Percentiles rank a stretch among this genome's conserved stretches.
Conservation (phyloP, 2,113 vertebrate genomes). For the Pogonocichla stellata region DNA sequence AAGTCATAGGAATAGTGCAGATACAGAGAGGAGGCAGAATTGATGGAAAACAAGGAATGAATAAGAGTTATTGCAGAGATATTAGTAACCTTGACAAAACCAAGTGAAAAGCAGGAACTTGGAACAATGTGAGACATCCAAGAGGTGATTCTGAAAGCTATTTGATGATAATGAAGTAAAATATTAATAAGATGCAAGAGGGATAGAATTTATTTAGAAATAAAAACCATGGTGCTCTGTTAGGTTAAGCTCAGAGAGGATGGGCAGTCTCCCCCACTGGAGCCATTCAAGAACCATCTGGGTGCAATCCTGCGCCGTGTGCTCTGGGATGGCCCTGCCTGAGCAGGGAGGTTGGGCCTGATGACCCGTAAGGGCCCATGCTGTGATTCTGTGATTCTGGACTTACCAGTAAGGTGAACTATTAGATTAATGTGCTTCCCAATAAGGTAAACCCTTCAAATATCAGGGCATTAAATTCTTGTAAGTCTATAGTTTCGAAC, state of each 20-base stretch:
- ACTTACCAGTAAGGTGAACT: background rate
- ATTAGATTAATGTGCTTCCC: background rate
- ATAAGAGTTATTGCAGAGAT: background rate
- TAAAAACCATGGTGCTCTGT: background rate
- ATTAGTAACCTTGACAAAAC: background rate
- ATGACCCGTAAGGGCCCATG: background rate
- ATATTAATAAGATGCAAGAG: background rate
- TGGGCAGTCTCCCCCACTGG: too few relatives aligned
- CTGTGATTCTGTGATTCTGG: background rate
- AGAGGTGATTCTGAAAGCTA: background rate
- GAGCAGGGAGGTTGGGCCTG: background rate
- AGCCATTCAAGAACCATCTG: background rate
- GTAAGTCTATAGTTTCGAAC: background rate
- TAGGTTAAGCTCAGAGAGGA: background rate
- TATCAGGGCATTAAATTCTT: background rate
- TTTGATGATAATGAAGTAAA: background rate
- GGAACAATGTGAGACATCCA: background rate
- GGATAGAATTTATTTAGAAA: background rate
- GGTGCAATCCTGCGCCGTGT: rapidly evolving
- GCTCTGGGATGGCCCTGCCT: background rate
- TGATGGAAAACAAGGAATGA: background rate
- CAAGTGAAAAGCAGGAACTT: background rate
- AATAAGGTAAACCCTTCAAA: background rate
- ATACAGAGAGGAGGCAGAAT: background rate
- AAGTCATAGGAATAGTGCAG: background rate